Evolutionary conservation across 1,140 invertebrate genomes (phyloP).

Genomic region (Cardiocondyla obscurior): DNA sequence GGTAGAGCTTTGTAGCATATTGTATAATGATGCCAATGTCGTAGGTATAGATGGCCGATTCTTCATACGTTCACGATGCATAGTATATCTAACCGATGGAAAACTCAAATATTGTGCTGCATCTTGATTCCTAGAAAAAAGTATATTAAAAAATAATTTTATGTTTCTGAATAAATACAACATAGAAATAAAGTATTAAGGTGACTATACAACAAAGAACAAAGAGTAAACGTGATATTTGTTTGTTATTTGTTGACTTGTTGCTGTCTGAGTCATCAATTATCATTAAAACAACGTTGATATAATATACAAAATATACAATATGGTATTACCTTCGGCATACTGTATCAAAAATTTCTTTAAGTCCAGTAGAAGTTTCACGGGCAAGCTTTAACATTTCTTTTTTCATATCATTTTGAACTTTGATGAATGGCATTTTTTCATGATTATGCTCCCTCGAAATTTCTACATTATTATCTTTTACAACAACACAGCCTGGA

Average conservation of each 20-base stretch:
- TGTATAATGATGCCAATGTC: constrained; percentile 5
- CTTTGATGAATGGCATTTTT: not conserved
- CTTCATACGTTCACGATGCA: constrained; percentile 2
- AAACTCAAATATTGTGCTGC: constrained; percentile 19
- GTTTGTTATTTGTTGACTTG: no score
- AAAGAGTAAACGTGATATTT: no score
- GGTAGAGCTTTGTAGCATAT: not conserved
- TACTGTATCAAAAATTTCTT: constrained; percentile 10
- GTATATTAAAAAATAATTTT: no score
- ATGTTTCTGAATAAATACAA: not conserved
- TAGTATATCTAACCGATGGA: not conserved
- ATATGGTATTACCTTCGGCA: constrained; percentile 6
- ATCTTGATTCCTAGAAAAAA: constrained; percentile 10
- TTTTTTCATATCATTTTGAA: constrained; percentile 9
- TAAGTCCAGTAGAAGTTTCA: no score
- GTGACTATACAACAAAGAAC: no score
- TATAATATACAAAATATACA: no score
- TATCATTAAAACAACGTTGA: not conserved
- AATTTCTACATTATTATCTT: not conserved
- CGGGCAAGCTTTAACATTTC: not conserved
- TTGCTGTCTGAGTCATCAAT: no score
- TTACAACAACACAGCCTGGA: not conserved
- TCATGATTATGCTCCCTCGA: constrained; percentile 9
- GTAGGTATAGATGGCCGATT: not conserved
- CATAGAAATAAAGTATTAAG: no score